These are phyloP conservation scores for Brachyhypopomus gauderio DNA, from an alignment of 2,113 vertebrate species.

Conservation along the genomic window DNA sequence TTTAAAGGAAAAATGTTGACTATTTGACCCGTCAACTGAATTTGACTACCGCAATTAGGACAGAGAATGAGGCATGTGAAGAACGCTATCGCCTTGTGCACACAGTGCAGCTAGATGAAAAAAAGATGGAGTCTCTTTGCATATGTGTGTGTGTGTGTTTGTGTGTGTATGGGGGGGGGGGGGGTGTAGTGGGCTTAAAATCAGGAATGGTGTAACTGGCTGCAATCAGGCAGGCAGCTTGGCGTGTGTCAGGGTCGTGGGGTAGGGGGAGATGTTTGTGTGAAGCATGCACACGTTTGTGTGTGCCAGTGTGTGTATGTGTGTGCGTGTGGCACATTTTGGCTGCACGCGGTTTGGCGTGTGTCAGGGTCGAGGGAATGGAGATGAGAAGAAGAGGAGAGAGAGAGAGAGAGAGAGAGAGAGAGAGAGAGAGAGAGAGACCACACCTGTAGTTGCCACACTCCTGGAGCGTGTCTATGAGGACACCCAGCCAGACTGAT, in stretches of 20 bases:
- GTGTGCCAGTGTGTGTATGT: slow-evolving; percentile 5
- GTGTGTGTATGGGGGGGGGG: slow-evolving; percentile 8
- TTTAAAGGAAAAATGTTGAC: background rate
- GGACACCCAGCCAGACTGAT: slow-evolving; percentile 60
- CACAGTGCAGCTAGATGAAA: background rate
- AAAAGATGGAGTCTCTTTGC: slow-evolving; percentile 7
- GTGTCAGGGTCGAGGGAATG: slow-evolving; percentile 76
- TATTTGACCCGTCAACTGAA: background rate
- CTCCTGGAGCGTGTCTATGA: slow-evolving; percentile 75
- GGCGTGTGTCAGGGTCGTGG: slow-evolving; percentile 53
- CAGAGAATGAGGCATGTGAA: background rate
- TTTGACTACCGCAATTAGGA: background rate
- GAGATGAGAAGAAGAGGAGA: slow-evolving; percentile 62
- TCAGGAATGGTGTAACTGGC: slow-evolving; percentile 27
- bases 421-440: slow-evolving; percentile 55
- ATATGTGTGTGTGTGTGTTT: slow-evolving; percentile 20
- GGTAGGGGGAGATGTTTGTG: slow-evolving; percentile 29
- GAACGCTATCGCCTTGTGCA: slow-evolving; percentile 37
- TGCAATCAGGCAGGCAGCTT: slow-evolving; percentile 38
- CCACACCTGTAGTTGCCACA: slow-evolving; percentile 80
- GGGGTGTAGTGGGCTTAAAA: background rate
- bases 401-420: slow-evolving; percentile 39
- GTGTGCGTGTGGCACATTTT: slow-evolving; percentile 24
- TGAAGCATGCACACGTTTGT: too few relatives aligned
- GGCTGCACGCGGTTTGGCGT: slow-evolving; percentile 40